Base-by-base conservation (phyloP, 2,888 invertebrate genomes). In the Smittia sp. region DNA sequence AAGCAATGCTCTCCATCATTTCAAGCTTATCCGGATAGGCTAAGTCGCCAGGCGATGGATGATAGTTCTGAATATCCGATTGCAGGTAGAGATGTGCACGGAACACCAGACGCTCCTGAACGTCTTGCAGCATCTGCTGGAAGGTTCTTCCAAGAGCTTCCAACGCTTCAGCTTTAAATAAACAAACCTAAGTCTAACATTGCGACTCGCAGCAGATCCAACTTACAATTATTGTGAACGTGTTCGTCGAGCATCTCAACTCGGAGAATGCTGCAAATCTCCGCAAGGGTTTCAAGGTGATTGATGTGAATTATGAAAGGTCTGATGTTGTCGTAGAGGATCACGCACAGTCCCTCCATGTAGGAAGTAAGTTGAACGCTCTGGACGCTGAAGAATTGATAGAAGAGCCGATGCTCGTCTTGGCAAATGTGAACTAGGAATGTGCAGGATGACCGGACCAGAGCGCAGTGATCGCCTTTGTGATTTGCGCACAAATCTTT, bases 21-120 rank as follows among this genome's bases (percentile, higher is more conserved):
- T 93, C 89, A 75, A 99, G 84, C 81, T 98, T 98, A 78, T 97
- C 95, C 0, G 99, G 99, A 85, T 99, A 99, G 0, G 98, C 97
- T 75, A 99, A 86, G 84, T 99, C 99, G 0, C 98, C 98, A 2
- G 92, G 88, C 11, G 96, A 96, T 0, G 98, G 94, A 75, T 91
- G 88, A 80, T 94, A 94, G 77, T 89, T 87, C 75, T 93, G 84
- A 77, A 99, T 94, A 82, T 99, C 98, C 0, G 92, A 90, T 73
- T 94, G 90, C 75, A 98, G 88, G 81, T 96, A 98, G 77, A 98
- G 88, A 84, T 96, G 93, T 0, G 96, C 94, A 67, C 98, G 88
- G 83, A 96, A 98, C 41, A 98, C 98, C 46, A 99, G 87, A 73
- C 99, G 85, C 81, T 99, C 99, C 81, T 98, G 97, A 4, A 95